Base-by-base conservation (phyloP, 2,797 vertebrate species). In the Discoglossus pictus region DNA sequence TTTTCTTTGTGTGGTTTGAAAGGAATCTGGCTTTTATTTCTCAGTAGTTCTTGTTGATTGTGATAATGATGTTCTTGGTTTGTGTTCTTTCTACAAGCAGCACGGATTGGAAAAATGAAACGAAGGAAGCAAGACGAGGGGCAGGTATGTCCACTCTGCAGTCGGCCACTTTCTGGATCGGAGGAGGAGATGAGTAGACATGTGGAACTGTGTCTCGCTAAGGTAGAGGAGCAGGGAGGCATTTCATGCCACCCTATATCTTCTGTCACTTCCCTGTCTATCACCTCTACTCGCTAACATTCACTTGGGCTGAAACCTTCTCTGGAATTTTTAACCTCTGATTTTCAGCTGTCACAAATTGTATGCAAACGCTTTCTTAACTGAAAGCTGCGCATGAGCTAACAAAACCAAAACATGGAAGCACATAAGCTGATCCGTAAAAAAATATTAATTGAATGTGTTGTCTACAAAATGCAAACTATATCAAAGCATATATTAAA, bases 101-200 rank as follows among this genome's bases (percentile, higher is more conserved):
- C 97, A 79, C 97, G 97, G 89, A 99, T 99, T 90, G 97, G 97
- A 58, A 99, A 99, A 91, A 97, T 98, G 95, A 99, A 99, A 91
- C 92, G 97, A 83, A 93, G 96, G 92, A 98, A 98, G 91, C 95
- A 96, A 80, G 97, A 99, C 82, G 97, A 99, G 84, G 96, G 95
- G 81, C 97, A 99, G 97, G 97, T 99, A 99, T 98, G 97, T 97
- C 97, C 96, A 79, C 94, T 98, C 91, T 98, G 97, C 96, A 95
- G 88, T 84, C 84, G 91, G 78, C 93, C 94, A 78, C 92, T 99
- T 92, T 91, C 94, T 92, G 97, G 97, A 92, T 97, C 94, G 86
- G 95, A 97, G 93, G 95, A 98, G 91, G 95, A 97, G 92, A 98
- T 98, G 96, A 99, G 94, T 99, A 98, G 95, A 94, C 97, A 99